Percentiles rank a stretch among this genome's conserved stretches.
These are phyloP conservation scores for Crotalus viridis DNA, from an alignment of 2,113 vertebrate genomes.

Conservation along the genomic window DNA sequence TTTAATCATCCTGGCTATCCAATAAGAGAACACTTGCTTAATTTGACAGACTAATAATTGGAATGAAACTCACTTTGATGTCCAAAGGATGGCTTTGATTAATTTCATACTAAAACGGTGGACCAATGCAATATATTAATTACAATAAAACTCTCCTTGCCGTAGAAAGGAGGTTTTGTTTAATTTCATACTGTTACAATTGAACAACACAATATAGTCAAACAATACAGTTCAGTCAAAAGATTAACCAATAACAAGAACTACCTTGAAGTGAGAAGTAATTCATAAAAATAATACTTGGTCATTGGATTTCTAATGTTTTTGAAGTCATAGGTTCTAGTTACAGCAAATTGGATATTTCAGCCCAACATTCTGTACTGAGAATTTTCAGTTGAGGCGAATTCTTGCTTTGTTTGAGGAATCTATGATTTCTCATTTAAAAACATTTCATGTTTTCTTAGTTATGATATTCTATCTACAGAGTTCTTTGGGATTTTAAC, in stretches of 20 bases:
- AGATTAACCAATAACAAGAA: background rate
- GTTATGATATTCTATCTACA: background rate
- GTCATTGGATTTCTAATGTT: background rate
- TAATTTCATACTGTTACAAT: background rate
- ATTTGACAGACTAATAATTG: background rate
- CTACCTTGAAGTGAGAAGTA: background rate
- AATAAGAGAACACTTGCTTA: background rate
- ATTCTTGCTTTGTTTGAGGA: background rate
- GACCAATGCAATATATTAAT: background rate
- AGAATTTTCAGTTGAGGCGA: background rate
- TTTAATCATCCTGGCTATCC: background rate
- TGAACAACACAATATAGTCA: background rate
- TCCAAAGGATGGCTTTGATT: background rate
- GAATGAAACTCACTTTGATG: background rate
- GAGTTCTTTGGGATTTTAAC: background rate
- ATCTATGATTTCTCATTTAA: background rate
- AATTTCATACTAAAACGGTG: background rate
- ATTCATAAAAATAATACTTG: background rate
- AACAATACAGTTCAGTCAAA: background rate
- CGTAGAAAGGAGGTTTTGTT: background rate
- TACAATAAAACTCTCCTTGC: background rate
- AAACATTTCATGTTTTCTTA: background rate
- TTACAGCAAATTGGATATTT: background rate
- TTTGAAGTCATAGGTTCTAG: background rate
- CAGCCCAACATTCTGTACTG: background rate